phyloP scores from a whole-genome alignment of 2,797 vertebrate species.

The Arnoldichthys spilopterus region DNA sequence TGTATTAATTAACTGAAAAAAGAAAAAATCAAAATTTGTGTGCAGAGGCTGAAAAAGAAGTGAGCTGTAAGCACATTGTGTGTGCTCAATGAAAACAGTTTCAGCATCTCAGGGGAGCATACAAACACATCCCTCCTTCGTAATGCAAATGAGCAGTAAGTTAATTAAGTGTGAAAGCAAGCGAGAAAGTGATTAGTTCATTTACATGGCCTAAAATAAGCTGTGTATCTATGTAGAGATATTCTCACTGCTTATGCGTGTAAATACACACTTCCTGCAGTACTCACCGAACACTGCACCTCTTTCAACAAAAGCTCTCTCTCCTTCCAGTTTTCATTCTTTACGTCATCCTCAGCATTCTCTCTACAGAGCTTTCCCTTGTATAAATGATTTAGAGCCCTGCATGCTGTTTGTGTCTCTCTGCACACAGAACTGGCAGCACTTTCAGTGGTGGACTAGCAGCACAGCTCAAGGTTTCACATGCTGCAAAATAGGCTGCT shows the following conservation, averaged over 20 bases:
- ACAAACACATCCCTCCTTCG: background rate
- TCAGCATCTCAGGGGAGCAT: background rate
- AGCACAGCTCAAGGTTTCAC: background rate
- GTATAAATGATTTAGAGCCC: constrained; percentile 3
- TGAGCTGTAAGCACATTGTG: background rate
- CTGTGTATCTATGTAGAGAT: background rate
- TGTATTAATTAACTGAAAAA: background rate
- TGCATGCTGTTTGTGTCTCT: background rate
- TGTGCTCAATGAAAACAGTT: background rate
- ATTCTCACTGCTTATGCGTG: background rate
- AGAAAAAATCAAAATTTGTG: background rate
- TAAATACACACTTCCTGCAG: background rate
- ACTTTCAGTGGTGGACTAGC: background rate
- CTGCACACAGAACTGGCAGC: background rate
- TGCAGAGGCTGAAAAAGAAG: background rate
- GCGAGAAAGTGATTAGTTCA: background rate
- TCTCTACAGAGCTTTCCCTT: background rate
- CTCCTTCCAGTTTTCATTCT: background rate
- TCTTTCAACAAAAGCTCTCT: background rate
- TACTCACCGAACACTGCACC: background rate
- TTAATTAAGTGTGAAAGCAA: background rate
- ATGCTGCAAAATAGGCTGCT: background rate
- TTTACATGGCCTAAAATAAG: constrained; percentile 1
- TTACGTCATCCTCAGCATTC: background rate
- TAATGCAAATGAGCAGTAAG: background rate